These are phyloP conservation scores for Cinclus mexicanus DNA, from an alignment of 2,113 vertebrate genomes.

Conservation along the genomic window DNA sequence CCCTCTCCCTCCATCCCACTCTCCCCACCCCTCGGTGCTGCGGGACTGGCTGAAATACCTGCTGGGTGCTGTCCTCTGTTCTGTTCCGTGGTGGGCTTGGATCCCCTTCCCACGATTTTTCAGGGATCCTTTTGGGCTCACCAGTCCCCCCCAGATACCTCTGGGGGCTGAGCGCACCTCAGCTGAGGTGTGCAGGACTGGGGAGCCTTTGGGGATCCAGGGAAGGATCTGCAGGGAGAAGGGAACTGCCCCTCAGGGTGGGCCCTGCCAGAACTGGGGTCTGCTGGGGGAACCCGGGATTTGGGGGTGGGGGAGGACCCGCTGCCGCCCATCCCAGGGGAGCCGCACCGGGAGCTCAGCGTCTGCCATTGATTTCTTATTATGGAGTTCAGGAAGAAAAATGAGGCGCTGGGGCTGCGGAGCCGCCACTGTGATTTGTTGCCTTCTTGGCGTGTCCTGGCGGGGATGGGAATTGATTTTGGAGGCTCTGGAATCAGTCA, in stretches of 20 bases:
- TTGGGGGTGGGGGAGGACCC: not conserved
- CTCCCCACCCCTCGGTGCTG: not conserved
- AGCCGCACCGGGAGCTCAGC: not conserved
- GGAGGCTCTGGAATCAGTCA: slow-evolving; percentile 47
- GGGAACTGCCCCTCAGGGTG: not conserved
- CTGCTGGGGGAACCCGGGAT: not conserved
- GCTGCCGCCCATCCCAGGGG: not conserved
- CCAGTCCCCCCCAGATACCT: not conserved
- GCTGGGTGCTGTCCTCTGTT: not conserved
- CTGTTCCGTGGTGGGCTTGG: not conserved
- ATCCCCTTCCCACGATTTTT: accelerated
- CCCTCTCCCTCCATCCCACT: not conserved
- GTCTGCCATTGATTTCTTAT: slow-evolving; percentile 49
- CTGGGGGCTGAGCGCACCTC: not conserved
- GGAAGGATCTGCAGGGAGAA: not conserved
- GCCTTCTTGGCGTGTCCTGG: slow-evolving; percentile 41
- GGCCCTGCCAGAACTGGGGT: not conserved
- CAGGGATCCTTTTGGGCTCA: not conserved
- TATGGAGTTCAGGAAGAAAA: slow-evolving; percentile 51
- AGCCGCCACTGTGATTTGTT: slow-evolving; percentile 58
- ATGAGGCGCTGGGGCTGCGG: slow-evolving; percentile 45
- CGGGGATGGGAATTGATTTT: slow-evolving; percentile 69
- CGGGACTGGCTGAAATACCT: not conserved
- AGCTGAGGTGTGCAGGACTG: accelerated
- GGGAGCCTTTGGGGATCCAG: not conserved